phyloP scores from a whole-genome alignment of 2,113 vertebrate genomes.

The Ammodytes marinus region DNA sequence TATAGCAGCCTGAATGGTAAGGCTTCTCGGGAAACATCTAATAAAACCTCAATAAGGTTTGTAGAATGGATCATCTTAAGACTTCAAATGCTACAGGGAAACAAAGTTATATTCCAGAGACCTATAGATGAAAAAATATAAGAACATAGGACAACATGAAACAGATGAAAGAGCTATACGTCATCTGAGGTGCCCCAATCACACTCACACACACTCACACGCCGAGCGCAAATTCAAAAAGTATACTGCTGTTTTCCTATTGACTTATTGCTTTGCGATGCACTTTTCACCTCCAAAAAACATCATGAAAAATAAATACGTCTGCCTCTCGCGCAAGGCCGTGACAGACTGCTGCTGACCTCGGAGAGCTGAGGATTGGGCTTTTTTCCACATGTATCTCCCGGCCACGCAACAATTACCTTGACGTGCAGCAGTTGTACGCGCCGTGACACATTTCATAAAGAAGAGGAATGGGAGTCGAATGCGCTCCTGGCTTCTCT shows the following conservation, averaged over 20 bases:
- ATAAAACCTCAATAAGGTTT: neutral
- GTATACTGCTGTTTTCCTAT: conserved; percentile 33
- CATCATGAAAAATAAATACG: conserved; percentile 65
- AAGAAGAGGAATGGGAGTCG: conserved; percentile 41
- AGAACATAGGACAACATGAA: neutral
- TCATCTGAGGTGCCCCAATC: neutral
- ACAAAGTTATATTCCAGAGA: neutral
- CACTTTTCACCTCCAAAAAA: conserved; percentile 66
- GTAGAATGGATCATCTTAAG: neutral
- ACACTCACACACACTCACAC: neutral
- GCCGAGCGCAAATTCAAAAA: no score
- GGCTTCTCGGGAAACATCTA: neutral
- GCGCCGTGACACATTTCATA: conserved; percentile 39
- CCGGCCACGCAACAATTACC: conserved; percentile 2
- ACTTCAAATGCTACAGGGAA: neutral
- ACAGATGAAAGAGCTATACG: neutral
- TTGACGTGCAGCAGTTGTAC: conserved; percentile 48
- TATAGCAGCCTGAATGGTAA: neutral
- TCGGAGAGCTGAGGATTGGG: neutral
- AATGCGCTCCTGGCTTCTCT: conserved; percentile 36
- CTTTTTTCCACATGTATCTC: neutral
- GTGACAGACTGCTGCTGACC: conserved; percentile 21
- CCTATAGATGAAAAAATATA: neutral
- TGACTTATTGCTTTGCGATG: conserved; percentile 50
- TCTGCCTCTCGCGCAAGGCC: neutral